Base-by-base conservation (phyloP, 2,888 invertebrate species). In the Sphinx pinastri region DNA sequence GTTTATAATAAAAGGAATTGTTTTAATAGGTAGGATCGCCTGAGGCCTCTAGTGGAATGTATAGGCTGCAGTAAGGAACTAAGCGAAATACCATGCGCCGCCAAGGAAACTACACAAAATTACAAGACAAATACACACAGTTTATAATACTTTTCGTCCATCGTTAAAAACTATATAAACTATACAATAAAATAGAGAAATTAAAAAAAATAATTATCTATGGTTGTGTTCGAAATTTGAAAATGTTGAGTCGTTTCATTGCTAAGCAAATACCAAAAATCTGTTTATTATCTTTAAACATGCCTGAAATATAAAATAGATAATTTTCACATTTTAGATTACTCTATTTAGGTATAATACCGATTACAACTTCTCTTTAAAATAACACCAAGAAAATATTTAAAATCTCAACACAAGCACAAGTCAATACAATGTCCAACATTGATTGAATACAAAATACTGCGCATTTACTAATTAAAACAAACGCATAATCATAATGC, bases 391-490 rank as follows among this genome's bases (percentile, higher is more conserved):
- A 63, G 49, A 63, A 47, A 63, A 47, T 47, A 47, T 19, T 25
- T 16, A n/a, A n/a, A 55, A 55, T 19, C 2, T 19, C 55, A 54
- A 54, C 16, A 6, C 7, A 55, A 63, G 47, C 47, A 47, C 47
- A 49, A 63, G 12, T 63, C 63, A 63, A 63, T 63, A 63, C 60
- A 60, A 45, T 49, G 16, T 47, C 16, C 19, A 49, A 19, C 19
- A 45, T 19, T 16, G 16, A 38, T 16, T 2, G 12, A 47, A 49
- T 60, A 45, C 60, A 49, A 63, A 60, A 49, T 63, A 63, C 63
- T 63, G 63, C 63, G 49, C 49, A 63, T 63, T 63, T 63, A 49
- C 49, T 63, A 49, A 49, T 47, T 19, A 49, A 12, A 63, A 19
- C 63, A 13, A 49, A 63, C 2, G 12, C 19, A 63, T 49, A 19